These are phyloP conservation scores for Orestias chungarensis DNA, from an alignment of 2,797 vertebrate species.

Conservation along the genomic window DNA sequence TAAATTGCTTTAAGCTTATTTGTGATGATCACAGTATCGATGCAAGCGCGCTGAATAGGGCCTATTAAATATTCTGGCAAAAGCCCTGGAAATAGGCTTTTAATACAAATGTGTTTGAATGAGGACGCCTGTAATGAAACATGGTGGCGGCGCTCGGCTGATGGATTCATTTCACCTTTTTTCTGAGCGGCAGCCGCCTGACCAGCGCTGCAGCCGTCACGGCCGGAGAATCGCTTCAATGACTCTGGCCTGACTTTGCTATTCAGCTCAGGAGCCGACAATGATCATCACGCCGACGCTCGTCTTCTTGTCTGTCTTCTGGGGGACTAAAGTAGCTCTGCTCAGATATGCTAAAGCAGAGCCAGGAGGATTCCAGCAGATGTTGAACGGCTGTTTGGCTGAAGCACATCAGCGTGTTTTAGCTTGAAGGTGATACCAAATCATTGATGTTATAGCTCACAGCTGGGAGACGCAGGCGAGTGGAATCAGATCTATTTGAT, in stretches of 20 bases:
- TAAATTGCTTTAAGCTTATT: slow-evolving; percentile 75
- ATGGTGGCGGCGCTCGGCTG: slow-evolving; percentile 50
- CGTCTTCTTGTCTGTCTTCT: slow-evolving; percentile 51
- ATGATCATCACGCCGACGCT: slow-evolving; percentile 45
- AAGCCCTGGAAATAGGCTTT: slow-evolving; percentile 71
- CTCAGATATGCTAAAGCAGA: slow-evolving; percentile 59
- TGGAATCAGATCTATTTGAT: slow-evolving; percentile 44
- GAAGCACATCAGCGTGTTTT: slow-evolving; percentile 50
- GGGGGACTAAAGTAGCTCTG: slow-evolving; percentile 44
- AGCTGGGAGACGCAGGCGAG: slow-evolving; percentile 63
- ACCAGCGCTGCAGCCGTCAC: slow-evolving; percentile 48
- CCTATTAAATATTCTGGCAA: slow-evolving; percentile 67
- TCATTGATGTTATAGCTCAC: slow-evolving; percentile 63
- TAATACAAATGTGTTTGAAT: slow-evolving; percentile 79
- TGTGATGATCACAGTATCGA: slow-evolving; percentile 74
- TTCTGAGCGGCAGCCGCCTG: slow-evolving; percentile 63
- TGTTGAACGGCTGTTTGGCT: slow-evolving; percentile 72
- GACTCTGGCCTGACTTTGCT: slow-evolving; percentile 50
- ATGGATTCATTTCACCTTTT: slow-evolving; percentile 78
- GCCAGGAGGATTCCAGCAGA: slow-evolving; percentile 69
- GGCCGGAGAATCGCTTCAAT: slow-evolving; percentile 57
- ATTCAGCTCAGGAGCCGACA: slow-evolving; percentile 48
- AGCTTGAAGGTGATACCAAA: slow-evolving; percentile 69
- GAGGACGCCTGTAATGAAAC: slow-evolving; percentile 72
- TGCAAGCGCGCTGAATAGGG: slow-evolving; percentile 65